phyloP scores from a whole-genome alignment of 2,113 vertebrate genomes.

The Apaloderma vittatum region DNA sequence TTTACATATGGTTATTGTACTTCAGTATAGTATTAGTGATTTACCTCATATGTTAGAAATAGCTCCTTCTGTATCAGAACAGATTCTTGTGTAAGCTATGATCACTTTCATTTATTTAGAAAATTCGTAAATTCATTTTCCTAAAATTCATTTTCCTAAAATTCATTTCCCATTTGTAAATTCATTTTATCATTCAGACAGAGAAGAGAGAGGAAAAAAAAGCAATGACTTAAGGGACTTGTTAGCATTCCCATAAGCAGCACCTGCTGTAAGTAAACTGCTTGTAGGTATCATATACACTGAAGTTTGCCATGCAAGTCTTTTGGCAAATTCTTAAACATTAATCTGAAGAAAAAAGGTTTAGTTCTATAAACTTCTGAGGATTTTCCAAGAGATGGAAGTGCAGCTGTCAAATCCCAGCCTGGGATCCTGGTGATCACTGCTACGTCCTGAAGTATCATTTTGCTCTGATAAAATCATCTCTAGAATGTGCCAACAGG shows the following conservation, averaged over 20 bases:
- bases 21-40: not conserved
- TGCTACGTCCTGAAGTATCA: not conserved
- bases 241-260: not conserved
- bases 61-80: not conserved
- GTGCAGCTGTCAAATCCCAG: not conserved
- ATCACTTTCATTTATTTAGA: not conserved
- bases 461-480: not conserved
- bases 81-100: not conserved
- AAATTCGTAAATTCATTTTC: not conserved
- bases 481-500: not conserved
- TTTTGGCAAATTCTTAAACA: not conserved
- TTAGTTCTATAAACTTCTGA: not conserved
- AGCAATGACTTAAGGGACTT: not conserved
- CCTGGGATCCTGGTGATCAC: not conserved
- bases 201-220: rapidly evolving
- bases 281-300: not conserved
- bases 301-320: not conserved
- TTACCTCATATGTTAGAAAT: not conserved
- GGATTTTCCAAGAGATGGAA: not conserved
- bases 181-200: not conserved
- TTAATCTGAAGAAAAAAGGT: not conserved
- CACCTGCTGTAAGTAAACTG: not conserved
- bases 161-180: not conserved
- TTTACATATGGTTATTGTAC: not conserved
- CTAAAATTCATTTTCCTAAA: not conserved